Base-by-base conservation (phyloP, 1,140 invertebrate species). In the Brachionus plicatilis region DNA sequence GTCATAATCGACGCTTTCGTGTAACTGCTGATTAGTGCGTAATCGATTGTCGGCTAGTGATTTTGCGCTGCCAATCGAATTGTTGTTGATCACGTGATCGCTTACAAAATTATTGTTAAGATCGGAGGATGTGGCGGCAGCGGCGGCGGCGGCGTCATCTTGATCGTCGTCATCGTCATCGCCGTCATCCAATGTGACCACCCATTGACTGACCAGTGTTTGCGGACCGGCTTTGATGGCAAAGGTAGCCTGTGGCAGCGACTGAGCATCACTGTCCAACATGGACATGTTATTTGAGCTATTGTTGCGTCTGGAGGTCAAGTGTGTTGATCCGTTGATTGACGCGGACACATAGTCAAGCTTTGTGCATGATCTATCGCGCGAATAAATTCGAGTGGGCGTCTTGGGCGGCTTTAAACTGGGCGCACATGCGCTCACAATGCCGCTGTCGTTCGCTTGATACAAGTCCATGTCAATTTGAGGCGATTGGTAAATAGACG, bases 151-250 rank as follows among this genome's bases (percentile, higher is more conserved):
- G n/a, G n/a, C n/a, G n/a, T n/a, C n/a, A n/a, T n/a, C n/a, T n/a
- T 29, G 29, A 29, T 29, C 3, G 29, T 29, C 79, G 41, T 82
- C 60, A 24, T 84, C 83, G 3, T 84, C 83, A 11, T 70, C 66
- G 20, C 24, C 72, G 24, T 85, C 84, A 24, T 85, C 84, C n/a
- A 79, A 14, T 29, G 84, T 78, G 0, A 78, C 72, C 12, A 85
- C 72, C 84, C 84, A 85, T 78, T 85, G 84, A 41, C 50, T 65
- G 12, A 85, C 65, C 1, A 78, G 17, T 3, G 84, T 85, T 20
- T 85, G 75, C 14, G 84, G 84, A 1, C 72, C 84, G 45, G 47
- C 50, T 47, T 85, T 85, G 14, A 85, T 79, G 24, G 84, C 84
- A 37, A 78, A 85, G 0, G 84, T 85, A 20, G 53, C 84, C 17